phyloP scores from a whole-genome alignment of 2,888 invertebrate species.

The Pyralis farinalis region DNA sequence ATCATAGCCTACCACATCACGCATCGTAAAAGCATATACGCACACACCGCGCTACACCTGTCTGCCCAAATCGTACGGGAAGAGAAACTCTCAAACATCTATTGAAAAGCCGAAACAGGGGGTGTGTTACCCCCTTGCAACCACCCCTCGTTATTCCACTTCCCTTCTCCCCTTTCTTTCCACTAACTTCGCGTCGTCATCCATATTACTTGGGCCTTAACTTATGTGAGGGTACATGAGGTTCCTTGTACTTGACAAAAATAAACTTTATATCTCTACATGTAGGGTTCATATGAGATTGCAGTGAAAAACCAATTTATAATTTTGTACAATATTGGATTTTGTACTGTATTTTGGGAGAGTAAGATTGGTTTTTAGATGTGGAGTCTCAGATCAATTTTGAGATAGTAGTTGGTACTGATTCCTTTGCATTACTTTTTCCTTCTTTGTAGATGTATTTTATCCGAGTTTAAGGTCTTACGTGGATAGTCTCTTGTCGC shows the following conservation, averaged over 20 bases:
- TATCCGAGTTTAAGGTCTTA: constrained; percentile 75
- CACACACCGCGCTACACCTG: constrained; percentile 46
- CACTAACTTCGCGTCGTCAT: constrained; percentile 79
- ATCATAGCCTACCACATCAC: constrained; percentile 12
- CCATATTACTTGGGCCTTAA: constrained; percentile 78
- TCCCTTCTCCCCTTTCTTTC: constrained; percentile 76
- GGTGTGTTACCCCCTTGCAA: constrained; percentile 40
- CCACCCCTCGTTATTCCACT: constrained; percentile 63
- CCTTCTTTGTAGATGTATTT: constrained; percentile 76
- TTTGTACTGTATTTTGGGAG: constrained; percentile 25
- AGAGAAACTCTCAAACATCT: constrained; percentile 69
- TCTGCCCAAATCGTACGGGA: constrained; percentile 54
- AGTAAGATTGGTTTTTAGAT: constrained; percentile 34
- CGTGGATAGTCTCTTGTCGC: constrained; percentile 52
- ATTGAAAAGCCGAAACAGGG: constrained; percentile 80
- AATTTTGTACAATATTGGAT: constrained; percentile 27
- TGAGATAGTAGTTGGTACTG: constrained; percentile 75
- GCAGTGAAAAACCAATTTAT: constrained; percentile 58
- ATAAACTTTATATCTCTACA: constrained; percentile 10
- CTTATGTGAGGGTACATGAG: constrained; percentile 70
- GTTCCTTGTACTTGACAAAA: constrained; percentile 22
- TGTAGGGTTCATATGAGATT: constrained; percentile 26
- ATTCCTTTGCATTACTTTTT: constrained; percentile 80
- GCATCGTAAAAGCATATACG: background rate
- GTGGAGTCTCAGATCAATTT: constrained; percentile 63